These are phyloP conservation scores for Sipha maydis DNA, from an alignment of 2,888 invertebrate genomes.

Conservation along the genomic window DNA sequence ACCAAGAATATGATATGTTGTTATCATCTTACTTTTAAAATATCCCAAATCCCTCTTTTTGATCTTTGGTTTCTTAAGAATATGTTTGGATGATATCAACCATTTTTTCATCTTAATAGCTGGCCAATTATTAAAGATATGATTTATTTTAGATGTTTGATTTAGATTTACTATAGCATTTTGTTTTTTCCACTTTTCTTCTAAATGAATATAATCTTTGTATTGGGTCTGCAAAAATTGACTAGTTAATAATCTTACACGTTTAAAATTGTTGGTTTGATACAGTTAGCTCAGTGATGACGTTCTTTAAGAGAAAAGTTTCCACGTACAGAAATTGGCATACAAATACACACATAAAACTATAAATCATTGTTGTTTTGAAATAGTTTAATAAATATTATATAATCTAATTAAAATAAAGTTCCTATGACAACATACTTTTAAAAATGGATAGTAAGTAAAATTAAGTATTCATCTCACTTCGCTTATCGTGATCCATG, in stretches of 20 bases:
- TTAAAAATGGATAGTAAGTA: not conserved
- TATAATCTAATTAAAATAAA: not conserved
- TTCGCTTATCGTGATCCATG: not conserved
- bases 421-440: constrained; percentile 17
- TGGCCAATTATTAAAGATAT: not conserved
- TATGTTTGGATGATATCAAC: not conserved
- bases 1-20: too few species aligned
- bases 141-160: not conserved
- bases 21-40: not conserved
- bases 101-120: not conserved
- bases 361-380: not conserved
- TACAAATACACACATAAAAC: not conserved
- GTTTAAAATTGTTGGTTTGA: not conserved
- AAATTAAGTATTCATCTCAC: not conserved
- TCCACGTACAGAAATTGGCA: not conserved
- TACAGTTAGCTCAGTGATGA: not conserved
- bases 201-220: not conserved
- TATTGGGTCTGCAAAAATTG: not conserved
- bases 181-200: not conserved
- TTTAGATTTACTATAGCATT: not conserved
- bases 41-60: constrained; percentile 10
- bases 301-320: not conserved
- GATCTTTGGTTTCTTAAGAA: not conserved
- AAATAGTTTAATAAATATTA: not conserved
- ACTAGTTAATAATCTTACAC: not conserved